Evolutionary conservation across 2,113 vertebrate species (phyloP), one percentile per base, ranked within the genome.

Genomic region (Sciurus niger): DNA sequence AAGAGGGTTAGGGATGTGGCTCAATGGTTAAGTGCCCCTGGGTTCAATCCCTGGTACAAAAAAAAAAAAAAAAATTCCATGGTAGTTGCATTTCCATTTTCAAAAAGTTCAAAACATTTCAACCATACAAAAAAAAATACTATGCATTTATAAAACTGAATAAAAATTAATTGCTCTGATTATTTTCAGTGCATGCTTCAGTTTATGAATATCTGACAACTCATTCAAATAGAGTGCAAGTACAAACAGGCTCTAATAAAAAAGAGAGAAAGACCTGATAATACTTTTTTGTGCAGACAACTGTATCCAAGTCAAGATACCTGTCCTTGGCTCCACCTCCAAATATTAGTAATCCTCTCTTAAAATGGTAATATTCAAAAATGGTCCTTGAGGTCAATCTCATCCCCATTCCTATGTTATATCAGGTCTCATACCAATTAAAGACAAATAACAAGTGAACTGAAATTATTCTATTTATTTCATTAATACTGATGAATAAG

Each of bases 61-160:
- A 55, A 55, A 55, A 8, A 55, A 17, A 55, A 60, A 60, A 60
- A 60, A 60, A 58, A 25, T 9, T 60, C 22, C 5, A 51, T 34
- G 20, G 30, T 53, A 93, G 14, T 22, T n/a, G 6, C 4, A 14
- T 93, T 96, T 84, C 8, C 28, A 51, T 40, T 40, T 40, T 40
- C 40, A 40, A 63, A 87, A 93, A 79, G 67, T 67, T 87, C 17
- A 51, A 70, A 90, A 80, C 79, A 93, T 51, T 63, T 32, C 78
- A 60, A 40, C 28, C 8, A 58, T 24, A 65, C 30, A 17, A 28
- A 79, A 51, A 51, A 84, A 78, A 73, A 37, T 37, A 72, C 48
- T 37, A 30, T 20, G 0, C 37, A 6, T 78, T 88, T 70, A 55
- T 58, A 9, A 82, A 79, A 60, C 16, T 37, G 18, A 89, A 68